Evolutionary conservation across 2,113 vertebrate genomes (phyloP).

Genomic region (Trematomus loennbergii): DNA sequence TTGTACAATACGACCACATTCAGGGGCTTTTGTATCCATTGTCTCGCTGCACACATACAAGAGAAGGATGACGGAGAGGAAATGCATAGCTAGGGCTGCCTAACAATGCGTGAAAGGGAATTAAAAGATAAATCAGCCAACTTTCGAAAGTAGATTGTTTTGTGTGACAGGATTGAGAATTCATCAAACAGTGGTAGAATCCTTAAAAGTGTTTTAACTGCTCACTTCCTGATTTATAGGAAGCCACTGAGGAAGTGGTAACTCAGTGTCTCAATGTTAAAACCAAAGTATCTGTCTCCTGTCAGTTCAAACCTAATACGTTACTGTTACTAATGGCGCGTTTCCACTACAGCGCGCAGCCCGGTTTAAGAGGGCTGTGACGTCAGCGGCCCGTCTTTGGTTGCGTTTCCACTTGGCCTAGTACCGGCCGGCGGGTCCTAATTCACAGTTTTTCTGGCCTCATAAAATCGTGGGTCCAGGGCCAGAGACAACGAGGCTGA

Average conservation of each 20-base stretch:
- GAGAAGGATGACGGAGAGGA: constrained; percentile 28
- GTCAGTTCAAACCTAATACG: constrained; percentile 22
- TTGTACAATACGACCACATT: constrained; percentile 37
- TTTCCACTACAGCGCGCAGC: no score
- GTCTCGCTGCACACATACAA: constrained; percentile 25
- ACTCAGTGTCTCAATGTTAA: constrained; percentile 5
- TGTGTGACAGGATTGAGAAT: constrained; percentile 39
- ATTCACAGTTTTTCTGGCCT: no score
- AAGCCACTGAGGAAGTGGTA: constrained; percentile 1
- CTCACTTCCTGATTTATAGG: constrained; percentile 21
- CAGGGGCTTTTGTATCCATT: constrained; percentile 32
- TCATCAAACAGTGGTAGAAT: constrained; percentile 9
- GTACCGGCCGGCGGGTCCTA: no score
- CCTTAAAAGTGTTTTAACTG: constrained; percentile 8
- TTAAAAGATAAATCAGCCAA: constrained; percentile 41
- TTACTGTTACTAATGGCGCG: constrained; percentile 13
- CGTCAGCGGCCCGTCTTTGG: no score
- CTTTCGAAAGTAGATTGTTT: constrained; percentile 35
- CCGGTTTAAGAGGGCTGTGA: no score
- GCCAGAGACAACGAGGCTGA: no score
- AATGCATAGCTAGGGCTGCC: constrained; percentile 14
- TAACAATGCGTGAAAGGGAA: constrained; percentile 37
- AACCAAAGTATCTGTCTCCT: constrained; percentile 1
- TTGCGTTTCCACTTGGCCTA: no score
- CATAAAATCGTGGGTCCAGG: no score